Base-by-base conservation (phyloP, 2,888 invertebrate genomes). In the Neria commutata region DNA sequence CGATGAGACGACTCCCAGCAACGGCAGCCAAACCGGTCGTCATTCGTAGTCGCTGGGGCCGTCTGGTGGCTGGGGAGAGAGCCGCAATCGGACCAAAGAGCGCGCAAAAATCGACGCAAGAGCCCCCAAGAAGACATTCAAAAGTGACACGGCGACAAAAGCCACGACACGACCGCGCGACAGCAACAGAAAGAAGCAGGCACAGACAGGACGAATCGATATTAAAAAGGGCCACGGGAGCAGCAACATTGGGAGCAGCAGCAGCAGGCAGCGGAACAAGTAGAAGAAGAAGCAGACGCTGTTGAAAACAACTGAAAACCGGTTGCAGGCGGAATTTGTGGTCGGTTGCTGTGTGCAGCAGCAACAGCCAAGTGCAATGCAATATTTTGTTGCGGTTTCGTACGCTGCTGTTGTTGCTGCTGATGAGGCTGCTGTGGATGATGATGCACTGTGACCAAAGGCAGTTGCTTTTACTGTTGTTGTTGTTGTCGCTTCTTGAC, bases 51-150 rank as follows among this genome's bases (percentile, higher is more conserved):
- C 33, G 26, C 2, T 24, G 53, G 47, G 42, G 14, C 33, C 42
- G 10, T 46, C 19, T 46, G 19, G n/a, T 37, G 51, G 51, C 49
- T 48, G 70, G 71, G 69, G 71, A 71, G 65, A 70, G 71, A n/a
- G n/a, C n/a, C n/a, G 71, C 72, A 71, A 72, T 71, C 73, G 73
- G 72, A 73, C 67, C 72, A 73, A 72, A 72, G 70, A n/a, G n/a
- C n/a, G n/a, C n/a, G 73, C 73, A 72, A 72, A 73, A 72, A 72
- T 73, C 73, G 72, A 71, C 73, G 73, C 72, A 72, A 72, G 73
- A 72, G 72, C 69, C 66, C 42, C 42, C 11, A 42, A 42, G 42
- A 42, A 42, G 42, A 42, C 21, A 42, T 42, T 42, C 17, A 42
- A 19, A 42, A 21, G 19, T 6, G 11, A 42, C 21, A 21, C 42